phyloP scores from a whole-genome alignment of 1,140 invertebrate species.

The Oreohelix idahoensis region DNA sequence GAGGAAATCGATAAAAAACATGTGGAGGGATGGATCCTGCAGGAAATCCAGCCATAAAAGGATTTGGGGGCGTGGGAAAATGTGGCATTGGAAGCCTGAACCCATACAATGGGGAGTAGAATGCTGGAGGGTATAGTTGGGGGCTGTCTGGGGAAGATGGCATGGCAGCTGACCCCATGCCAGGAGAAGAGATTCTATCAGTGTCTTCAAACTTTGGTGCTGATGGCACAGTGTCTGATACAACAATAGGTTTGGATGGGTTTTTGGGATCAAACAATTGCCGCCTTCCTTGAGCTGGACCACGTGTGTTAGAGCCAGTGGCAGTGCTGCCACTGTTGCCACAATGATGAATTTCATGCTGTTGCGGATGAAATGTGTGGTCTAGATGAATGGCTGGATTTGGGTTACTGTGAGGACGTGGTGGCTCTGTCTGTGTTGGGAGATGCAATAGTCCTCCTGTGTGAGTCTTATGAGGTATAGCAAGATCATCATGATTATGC shows the following conservation, averaged over 20 bases:
- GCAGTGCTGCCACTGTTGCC: neutral
- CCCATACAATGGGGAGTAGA: constrained; percentile 15
- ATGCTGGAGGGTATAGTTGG: constrained; percentile 32
- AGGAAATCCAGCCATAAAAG: constrained; percentile 27
- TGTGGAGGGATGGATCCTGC: constrained; percentile 31
- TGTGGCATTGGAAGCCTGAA: constrained; percentile 29
- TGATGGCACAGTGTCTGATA: constrained; percentile 55
- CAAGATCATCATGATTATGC: constrained; percentile 27
- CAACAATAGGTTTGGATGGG: constrained; percentile 80
- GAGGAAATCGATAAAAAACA: constrained; percentile 27
- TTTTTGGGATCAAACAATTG: constrained; percentile 81
- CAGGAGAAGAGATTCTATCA: constrained; percentile 36
- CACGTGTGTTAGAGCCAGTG: constrained; percentile 10
- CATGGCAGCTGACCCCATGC: constrained; percentile 14
- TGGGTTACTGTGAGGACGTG: constrained; percentile 32
- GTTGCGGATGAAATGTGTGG: constrained; percentile 15
- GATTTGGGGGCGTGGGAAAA: constrained; percentile 1
- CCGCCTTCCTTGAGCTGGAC: constrained; percentile 43
- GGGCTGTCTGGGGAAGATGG: constrained; percentile 23
- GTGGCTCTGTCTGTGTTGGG: constrained; percentile 20
- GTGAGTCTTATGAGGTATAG: neutral
- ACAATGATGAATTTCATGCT: constrained; percentile 16
- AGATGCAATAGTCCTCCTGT: constrained; percentile 11
- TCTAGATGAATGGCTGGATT: constrained; percentile 15
- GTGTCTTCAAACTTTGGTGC: constrained; percentile 45